A percentile compares a stretch with the other conserved stretches of the same genome.
These are phyloP conservation scores for Pseudopipra pipra DNA, from an alignment of 2,113 vertebrate genomes.

Conservation along the genomic window DNA sequence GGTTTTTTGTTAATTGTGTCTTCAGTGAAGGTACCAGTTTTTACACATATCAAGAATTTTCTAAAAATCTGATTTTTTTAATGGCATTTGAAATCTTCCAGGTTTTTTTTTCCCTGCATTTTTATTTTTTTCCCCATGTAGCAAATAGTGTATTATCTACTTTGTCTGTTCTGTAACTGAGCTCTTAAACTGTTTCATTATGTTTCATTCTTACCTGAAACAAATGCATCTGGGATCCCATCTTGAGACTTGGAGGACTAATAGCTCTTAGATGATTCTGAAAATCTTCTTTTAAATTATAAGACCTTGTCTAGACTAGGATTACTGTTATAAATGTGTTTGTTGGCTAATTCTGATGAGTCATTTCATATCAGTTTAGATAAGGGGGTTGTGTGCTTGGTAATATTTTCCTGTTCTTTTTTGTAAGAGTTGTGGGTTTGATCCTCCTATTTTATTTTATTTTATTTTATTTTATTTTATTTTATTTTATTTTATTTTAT, in stretches of 20 bases:
- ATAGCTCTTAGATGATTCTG: not conserved
- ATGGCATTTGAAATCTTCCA: not conserved
- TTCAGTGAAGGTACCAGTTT: not conserved
- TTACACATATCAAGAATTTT: not conserved
- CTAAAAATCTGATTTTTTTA: not conserved
- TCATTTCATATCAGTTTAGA: not conserved
- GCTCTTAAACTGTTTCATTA: not conserved
- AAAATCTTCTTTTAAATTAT: conserved; percentile 5
- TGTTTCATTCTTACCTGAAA: not conserved
- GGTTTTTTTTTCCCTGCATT: not conserved
- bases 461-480: too few species aligned
- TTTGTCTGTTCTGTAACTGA: not conserved
- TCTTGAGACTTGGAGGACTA: not conserved
- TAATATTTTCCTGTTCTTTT: not conserved
- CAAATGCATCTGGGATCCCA: not conserved
- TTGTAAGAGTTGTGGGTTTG: not conserved
- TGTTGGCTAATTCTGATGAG: not conserved
- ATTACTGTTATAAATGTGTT: not conserved
- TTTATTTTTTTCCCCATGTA: not conserved
- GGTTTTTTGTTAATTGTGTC: not conserved
- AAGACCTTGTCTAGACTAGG: not conserved
- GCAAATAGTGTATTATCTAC: not conserved
- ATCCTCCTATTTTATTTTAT: not conserved
- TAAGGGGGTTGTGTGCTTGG: not conserved
- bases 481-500: not conserved